Percentiles rank a stretch among this genome's conserved stretches.
These are phyloP conservation scores for Tinea trinotella DNA, from an alignment of 2,888 invertebrate genomes.

Conservation along the genomic window DNA sequence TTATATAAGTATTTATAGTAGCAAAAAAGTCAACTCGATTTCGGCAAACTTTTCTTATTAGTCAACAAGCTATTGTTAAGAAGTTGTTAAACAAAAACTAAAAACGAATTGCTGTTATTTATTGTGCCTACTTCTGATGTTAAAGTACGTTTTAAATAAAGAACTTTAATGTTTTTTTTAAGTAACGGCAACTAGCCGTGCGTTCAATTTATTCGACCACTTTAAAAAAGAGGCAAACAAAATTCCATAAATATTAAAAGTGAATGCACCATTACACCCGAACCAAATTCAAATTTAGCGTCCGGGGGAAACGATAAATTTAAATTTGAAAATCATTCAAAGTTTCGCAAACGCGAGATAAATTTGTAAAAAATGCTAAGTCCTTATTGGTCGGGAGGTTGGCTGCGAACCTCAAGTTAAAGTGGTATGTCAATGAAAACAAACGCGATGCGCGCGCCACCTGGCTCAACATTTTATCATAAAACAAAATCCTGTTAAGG, in stretches of 20 bases:
- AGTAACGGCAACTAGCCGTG: not conserved
- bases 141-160: too few species aligned
- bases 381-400: constrained; percentile 1
- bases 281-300: not conserved
- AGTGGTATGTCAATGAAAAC: constrained; percentile 19
- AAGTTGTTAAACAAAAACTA: too few species aligned
- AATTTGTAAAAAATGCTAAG: not conserved
- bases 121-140: too few species aligned
- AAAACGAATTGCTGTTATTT: too few species aligned
- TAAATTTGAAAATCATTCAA: constrained; percentile 10
- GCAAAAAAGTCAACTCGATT: not conserved
- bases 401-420: constrained; percentile 9
- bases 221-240: not conserved
- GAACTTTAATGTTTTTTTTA: not conserved
- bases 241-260: not conserved
- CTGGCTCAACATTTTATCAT: constrained; percentile 15
- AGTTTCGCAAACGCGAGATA: constrained; percentile 7
- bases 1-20: not conserved
- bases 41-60: too few species aligned
- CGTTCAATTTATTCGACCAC: not conserved
- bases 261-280: not conserved
- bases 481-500: constrained; percentile 11
- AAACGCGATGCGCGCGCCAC: constrained; percentile 15
- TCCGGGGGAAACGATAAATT: constrained; percentile 8
- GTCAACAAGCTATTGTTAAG: too few species aligned